These are phyloP conservation scores for Erebia epiphron DNA, from an alignment of 2,888 invertebrate genomes.

Conservation along the genomic window DNA sequence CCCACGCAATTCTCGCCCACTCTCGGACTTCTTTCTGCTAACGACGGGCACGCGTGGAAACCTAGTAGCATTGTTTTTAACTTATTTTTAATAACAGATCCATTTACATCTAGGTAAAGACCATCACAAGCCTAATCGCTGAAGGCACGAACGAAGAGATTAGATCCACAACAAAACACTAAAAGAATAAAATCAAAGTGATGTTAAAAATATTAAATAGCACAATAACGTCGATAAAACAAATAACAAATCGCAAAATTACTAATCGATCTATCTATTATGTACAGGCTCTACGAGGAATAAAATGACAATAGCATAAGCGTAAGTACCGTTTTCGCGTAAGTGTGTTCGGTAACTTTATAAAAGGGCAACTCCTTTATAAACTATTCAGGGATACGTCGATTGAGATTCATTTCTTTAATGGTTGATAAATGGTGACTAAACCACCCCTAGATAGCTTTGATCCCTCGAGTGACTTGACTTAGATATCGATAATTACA, in stretches of 20 bases:
- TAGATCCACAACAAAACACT: too few species aligned
- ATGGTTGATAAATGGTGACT: slow-evolving; percentile 30
- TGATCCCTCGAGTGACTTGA: slow-evolving; percentile 19
- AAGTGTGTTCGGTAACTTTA: slow-evolving; percentile 25
- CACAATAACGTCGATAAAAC: neutral
- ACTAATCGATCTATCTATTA: slow-evolving; percentile 1
- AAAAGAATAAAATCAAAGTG: neutral
- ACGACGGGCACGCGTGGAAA: too few species aligned
- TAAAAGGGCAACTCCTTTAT: slow-evolving; percentile 16
- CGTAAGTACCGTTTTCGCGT: slow-evolving; percentile 9
- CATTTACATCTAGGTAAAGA: too few species aligned
- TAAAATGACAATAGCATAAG: slow-evolving; percentile 3
- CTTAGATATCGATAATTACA: slow-evolving; percentile 13
- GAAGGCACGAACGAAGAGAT: neutral
- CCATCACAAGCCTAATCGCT: neutral
- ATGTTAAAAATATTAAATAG: neutral
- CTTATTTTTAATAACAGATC: too few species aligned
- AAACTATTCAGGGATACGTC: slow-evolving; percentile 30
- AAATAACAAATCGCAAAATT: neutral
- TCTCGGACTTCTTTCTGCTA: too few species aligned
- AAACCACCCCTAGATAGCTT: slow-evolving; percentile 15
- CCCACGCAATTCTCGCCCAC: too few species aligned
- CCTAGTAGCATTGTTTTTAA: too few species aligned
- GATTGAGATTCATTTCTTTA: slow-evolving; percentile 36
- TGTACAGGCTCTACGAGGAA: slow-evolving; percentile 7